Percentiles rank a stretch among this genome's conserved stretches.
phyloP scores from a whole-genome alignment of 2,888 invertebrate genomes.

The Pyrgus malvae region DNA sequence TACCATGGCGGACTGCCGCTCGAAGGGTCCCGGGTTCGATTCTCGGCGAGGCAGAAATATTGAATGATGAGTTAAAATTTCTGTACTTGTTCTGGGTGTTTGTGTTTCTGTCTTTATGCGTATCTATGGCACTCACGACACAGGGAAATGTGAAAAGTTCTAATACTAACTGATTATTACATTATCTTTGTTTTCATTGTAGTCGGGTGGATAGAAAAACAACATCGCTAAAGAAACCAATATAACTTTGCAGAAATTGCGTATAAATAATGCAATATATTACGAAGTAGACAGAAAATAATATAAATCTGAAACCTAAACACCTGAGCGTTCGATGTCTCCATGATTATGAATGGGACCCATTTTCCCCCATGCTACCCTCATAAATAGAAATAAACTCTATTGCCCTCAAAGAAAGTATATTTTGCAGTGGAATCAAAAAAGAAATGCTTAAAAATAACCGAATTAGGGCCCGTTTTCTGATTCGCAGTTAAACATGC shows the following conservation, averaged over 20 bases:
- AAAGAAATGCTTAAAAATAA: slow-evolving; percentile 52
- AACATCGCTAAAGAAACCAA: not conserved
- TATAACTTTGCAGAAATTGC: slow-evolving; percentile 50
- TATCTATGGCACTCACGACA: too few species aligned
- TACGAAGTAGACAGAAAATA: slow-evolving; percentile 56
- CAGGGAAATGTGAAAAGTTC: too few species aligned
- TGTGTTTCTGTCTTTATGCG: too few species aligned
- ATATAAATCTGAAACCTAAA: slow-evolving; percentile 74
- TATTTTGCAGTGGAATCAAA: slow-evolving; percentile 35
- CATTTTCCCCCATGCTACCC: slow-evolving; percentile 43
- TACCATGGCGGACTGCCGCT: too few species aligned
- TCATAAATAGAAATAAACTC: slow-evolving; percentile 38
- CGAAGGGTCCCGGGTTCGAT: too few species aligned
- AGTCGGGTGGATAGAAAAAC: too few species aligned
- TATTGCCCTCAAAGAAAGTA: slow-evolving; percentile 37
- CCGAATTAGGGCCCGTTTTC: slow-evolving; percentile 73
- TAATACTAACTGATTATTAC: too few species aligned
- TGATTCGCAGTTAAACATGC: too few species aligned
- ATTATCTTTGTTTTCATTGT: too few species aligned
- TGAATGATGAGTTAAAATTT: too few species aligned
- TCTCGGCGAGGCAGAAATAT: too few species aligned
- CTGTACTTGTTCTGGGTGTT: too few species aligned
- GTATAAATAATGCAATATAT: slow-evolving; percentile 41
- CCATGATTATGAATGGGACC: slow-evolving; percentile 72
- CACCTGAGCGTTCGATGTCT: slow-evolving; percentile 77